Base-by-base conservation (phyloP, 1,140 invertebrate species). In the Augochlora pura region DNA sequence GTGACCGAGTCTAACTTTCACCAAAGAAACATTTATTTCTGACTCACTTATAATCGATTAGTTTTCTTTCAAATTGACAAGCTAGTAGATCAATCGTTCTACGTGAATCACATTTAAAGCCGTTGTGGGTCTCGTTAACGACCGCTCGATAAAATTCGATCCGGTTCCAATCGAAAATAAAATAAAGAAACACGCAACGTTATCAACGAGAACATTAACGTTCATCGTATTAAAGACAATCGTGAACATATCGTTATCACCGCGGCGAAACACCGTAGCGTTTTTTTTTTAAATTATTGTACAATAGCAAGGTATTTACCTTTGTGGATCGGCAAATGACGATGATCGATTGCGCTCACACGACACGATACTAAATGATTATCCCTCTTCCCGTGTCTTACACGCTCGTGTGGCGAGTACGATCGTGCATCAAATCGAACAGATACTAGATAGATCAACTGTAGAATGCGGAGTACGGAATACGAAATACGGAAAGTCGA, bases 181-280 rank as follows among this genome's bases (percentile, higher is more conserved):
- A 1, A n/a, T 8, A 2, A 25, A 52, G 9, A 23, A 46, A 57
- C 49, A 57, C 27, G n/a, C n/a, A 38, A 59, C 2, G 23, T 77
- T 77, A 78, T 78, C 68, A 64, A 23, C 18, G n/a, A 14, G 38
- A 12, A 23, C 52, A 64, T 78, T 65, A 27, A 27, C 16, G 38
- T 71, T 64, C 52, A 18, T 32, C 46, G 16, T 18, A 14, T 23
- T 21, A 23, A 32, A 57, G 54, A 42, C 62, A 5, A 78, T 72
- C 69, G 14, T 18, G 14, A 54, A 38, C 32, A 60, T 23, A 57
- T 46, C 46, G 59, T 78, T 78, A 72, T 64, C 75, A 27, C 18
- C 16, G 18, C 21, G 10, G 27, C 27, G 16, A 70, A 74, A 66
- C 71, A 74, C 18, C 25, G 6, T n/a, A 46, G 21, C 54, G 49